Conservation (phyloP, 64 coral and sea anemone species). For the Pachyseris speciosa region DNA sequence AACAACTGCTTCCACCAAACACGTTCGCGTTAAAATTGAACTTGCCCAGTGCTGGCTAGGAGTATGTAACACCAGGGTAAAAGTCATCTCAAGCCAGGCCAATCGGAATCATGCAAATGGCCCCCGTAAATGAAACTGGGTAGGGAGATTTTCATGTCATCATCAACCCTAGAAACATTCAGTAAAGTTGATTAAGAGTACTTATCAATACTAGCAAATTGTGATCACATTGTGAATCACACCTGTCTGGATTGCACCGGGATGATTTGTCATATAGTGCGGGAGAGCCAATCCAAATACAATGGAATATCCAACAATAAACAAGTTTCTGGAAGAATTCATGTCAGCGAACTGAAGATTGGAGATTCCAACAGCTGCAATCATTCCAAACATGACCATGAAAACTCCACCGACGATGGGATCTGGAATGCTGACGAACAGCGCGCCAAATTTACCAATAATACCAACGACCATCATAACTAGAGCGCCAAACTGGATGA, state of each 20-base stretch:
- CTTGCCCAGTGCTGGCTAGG: no score
- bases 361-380: constrained; percentile 68
- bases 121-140: no score
- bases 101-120: no score
- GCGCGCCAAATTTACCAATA: constrained; percentile 68
- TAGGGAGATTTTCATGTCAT: no score
- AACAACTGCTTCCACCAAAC: no score
- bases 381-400: constrained; percentile 84
- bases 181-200: no score
- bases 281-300: constrained; percentile 71
- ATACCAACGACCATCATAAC: constrained; percentile 50
- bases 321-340: constrained; percentile 73
- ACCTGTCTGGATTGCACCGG: constrained; percentile 46
- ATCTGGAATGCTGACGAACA: constrained; percentile 68
- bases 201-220: no score
- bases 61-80: no score
- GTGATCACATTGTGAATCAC: neutral
- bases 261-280: constrained; percentile 33
- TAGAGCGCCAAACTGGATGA: constrained; percentile 56
- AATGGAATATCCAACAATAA: constrained; percentile 69
- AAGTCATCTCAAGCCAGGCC: no score
- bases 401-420: constrained; percentile 74
- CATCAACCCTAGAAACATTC: no score
- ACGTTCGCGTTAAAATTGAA: no score
- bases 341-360: constrained; percentile 70